A percentile compares a stretch with the other conserved stretches of the same genome.
Conservation (phyloP, 2,888 invertebrate species). For the Microctonus brassicae region DNA sequence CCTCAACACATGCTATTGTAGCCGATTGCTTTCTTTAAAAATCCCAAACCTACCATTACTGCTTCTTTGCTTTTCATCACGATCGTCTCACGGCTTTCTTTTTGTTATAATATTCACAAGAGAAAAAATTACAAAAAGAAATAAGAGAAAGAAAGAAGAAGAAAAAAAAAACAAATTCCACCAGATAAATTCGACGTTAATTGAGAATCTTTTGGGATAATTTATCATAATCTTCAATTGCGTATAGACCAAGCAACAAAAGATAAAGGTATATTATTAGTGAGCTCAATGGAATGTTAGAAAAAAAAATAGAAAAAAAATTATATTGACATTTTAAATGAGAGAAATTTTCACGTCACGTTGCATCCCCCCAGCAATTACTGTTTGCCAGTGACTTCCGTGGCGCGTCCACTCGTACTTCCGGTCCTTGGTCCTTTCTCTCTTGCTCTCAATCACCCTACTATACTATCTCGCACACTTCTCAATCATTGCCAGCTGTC, state of each 20-base stretch:
- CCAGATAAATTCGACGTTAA: too few relatives aligned
- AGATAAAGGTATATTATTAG: neutral
- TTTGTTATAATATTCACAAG: neutral
- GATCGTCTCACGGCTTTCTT: neutral
- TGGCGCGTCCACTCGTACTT: conserved; percentile 32
- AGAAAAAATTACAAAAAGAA: too few relatives aligned
- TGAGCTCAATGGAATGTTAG: neutral
- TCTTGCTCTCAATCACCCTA: neutral
- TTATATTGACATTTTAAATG: conserved; percentile 25
- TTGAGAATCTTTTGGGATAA: too few relatives aligned
- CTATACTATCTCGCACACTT: conserved; percentile 13
- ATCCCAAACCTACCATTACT: neutral
- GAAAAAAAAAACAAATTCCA: too few relatives aligned
- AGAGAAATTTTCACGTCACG: conserved; percentile 34
- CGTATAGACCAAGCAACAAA: neutral
- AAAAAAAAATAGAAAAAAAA: neutral
- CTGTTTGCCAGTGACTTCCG: conserved; percentile 33
- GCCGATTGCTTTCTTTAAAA: conserved; percentile 3
- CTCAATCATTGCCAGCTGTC: conserved; percentile 35
- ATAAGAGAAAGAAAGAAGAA: too few relatives aligned
- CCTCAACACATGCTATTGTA: conserved; percentile 16
- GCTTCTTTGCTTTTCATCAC: conserved; percentile 14
- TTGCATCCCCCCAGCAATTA: conserved; percentile 35
- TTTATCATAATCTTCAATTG: too few relatives aligned
- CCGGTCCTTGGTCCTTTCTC: conserved; percentile 27